Evolutionary conservation across 1,140 invertebrate species (phyloP).

Genomic region (Zaprionus inermis): DNA sequence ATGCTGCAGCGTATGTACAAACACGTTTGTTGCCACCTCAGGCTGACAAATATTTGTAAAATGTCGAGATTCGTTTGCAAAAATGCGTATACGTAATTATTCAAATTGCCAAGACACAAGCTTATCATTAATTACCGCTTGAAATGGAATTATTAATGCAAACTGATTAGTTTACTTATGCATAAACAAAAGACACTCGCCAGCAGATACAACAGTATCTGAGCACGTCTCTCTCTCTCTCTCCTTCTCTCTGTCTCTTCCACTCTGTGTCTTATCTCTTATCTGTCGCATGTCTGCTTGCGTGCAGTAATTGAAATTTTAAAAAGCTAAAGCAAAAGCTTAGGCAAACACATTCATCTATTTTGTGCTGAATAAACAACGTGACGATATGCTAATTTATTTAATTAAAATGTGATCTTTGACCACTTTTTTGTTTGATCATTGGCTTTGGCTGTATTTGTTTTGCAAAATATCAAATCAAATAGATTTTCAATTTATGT

Average conservation of each 20-base stretch:
- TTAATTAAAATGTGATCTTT: slow-evolving; percentile 4
- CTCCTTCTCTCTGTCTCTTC: neutral
- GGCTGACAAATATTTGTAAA: slow-evolving; percentile 63
- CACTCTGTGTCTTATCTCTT: no score
- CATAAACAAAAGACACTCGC: neutral
- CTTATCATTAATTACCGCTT: slow-evolving; percentile 58
- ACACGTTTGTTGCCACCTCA: slow-evolving; percentile 1
- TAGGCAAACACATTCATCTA: slow-evolving; percentile 27
- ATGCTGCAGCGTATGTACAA: no score
- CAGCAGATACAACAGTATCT: slow-evolving; percentile 38
- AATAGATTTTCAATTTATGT: slow-evolving; percentile 70
- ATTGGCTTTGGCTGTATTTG: slow-evolving; percentile 1
- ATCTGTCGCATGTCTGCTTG: no score
- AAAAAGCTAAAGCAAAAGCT: slow-evolving; percentile 34
- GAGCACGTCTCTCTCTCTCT: neutral
- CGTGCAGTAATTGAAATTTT: slow-evolving; percentile 54
- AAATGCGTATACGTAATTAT: slow-evolving; percentile 29
- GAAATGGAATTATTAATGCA: slow-evolving; percentile 67
- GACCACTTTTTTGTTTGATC: slow-evolving; percentile 1
- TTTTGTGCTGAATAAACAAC: neutral
- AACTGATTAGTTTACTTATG: slow-evolving; percentile 57
- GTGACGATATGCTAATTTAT: neutral
- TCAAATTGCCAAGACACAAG: neutral
- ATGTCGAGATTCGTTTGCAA: slow-evolving; percentile 47
- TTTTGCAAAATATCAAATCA: slow-evolving; percentile 24